These are phyloP conservation scores for Matsumyia berberina DNA, from an alignment of 2,888 invertebrate species.

Conservation along the genomic window DNA sequence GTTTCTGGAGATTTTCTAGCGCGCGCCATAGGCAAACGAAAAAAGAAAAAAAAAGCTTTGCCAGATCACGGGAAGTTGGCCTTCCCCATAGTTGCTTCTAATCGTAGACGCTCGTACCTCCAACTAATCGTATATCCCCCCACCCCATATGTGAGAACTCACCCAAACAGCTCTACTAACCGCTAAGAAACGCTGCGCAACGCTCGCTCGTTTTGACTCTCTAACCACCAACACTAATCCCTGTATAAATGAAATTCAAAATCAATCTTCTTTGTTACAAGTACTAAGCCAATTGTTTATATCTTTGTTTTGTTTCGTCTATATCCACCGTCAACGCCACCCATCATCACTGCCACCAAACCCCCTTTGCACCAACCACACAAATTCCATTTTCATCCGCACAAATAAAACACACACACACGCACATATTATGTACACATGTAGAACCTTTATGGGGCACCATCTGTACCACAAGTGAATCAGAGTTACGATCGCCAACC, in stretches of 20 bases:
- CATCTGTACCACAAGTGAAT: slow-evolving; percentile 73
- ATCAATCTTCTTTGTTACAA: slow-evolving; percentile 24
- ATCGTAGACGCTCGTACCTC: slow-evolving; percentile 33
- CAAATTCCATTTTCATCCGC: slow-evolving; percentile 27
- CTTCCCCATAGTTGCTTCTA: slow-evolving; percentile 57
- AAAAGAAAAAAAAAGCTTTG: slow-evolving; percentile 52
- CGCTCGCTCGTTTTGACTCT: slow-evolving; percentile 54
- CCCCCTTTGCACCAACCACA: slow-evolving; percentile 26
- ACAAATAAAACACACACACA: slow-evolving; percentile 17
- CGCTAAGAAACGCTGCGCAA: slow-evolving; percentile 50
- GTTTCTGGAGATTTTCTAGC: slow-evolving; percentile 73
- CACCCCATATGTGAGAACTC: slow-evolving; percentile 12
- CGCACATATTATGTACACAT: slow-evolving; percentile 19
- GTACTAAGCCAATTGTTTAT: slow-evolving; percentile 69
- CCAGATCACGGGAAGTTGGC: slow-evolving; percentile 45
- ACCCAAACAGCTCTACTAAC: slow-evolving; percentile 56
- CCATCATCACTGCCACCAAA: slow-evolving; percentile 36
- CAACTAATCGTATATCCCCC: slow-evolving; percentile 41
- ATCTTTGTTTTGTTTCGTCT: slow-evolving; percentile 71
- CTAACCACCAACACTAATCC: slow-evolving; percentile 60
- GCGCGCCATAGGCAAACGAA: slow-evolving; percentile 39
- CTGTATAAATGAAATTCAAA: slow-evolving; percentile 39
- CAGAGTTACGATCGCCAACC: slow-evolving; percentile 77
- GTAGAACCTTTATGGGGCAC: slow-evolving; percentile 71
- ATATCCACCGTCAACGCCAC: slow-evolving; percentile 46